Conservation (phyloP, 2,113 vertebrate genomes). For the Centrocercus urophasianus region DNA sequence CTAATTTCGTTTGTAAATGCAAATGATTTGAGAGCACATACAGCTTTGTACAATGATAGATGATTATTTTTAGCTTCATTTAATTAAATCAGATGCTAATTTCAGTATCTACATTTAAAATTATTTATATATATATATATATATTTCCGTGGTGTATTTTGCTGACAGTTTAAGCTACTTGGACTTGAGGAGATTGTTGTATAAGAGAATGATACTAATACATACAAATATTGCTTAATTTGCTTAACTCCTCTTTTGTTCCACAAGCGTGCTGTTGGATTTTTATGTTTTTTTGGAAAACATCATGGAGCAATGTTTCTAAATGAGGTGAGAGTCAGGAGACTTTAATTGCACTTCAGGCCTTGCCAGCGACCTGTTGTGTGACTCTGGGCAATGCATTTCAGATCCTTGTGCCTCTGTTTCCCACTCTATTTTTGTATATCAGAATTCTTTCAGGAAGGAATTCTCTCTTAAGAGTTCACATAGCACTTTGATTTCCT, state of each 20-base stretch:
- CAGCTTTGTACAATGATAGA: not conserved
- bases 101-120: not conserved
- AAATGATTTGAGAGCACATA: not conserved
- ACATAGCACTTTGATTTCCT: not conserved
- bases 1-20: not conserved
- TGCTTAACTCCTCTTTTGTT: not conserved
- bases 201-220: not conserved
- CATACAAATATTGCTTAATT: not conserved
- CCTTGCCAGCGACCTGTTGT: not conserved
- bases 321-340: not conserved
- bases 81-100: slow-evolving; percentile 33
- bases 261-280: not conserved
- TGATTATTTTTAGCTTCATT: not conserved
- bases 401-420: not conserved
- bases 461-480: not conserved
- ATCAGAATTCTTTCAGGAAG: not conserved
- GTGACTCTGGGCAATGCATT: not conserved
- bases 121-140: too few species aligned
- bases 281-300: slow-evolving; percentile 6
- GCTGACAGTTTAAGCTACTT: not conserved
- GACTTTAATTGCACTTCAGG: not conserved
- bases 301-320: not conserved
- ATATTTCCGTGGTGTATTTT: not conserved
- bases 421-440: slow-evolving; percentile 10
- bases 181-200: not conserved